A percentile compares a stretch with the other conserved stretches of the same genome.
Conservation (phyloP, 2,888 invertebrate genomes). For the Marronus borbonicus region DNA sequence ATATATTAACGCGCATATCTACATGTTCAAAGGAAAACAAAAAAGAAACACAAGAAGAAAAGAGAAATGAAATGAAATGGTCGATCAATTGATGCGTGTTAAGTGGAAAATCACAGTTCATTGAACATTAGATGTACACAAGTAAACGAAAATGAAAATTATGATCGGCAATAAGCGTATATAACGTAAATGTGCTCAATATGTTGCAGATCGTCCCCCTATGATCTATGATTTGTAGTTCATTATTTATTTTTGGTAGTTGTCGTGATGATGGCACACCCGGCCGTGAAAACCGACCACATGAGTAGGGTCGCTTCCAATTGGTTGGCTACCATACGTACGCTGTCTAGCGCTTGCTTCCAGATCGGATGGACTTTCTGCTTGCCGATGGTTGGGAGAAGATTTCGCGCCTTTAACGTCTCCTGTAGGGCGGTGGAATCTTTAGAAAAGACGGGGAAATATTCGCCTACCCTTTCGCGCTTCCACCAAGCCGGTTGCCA, state of each 20-base stretch:
- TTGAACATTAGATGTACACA: neutral
- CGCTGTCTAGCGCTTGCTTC: conserved; percentile 70
- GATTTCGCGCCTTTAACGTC: conserved; percentile 74
- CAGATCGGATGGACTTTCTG: conserved; percentile 67
- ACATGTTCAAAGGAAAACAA: conserved; percentile 7
- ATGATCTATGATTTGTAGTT: neutral
- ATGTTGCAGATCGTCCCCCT: neutral
- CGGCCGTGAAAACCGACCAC: conserved; percentile 74
- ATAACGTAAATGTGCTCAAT: conserved; percentile 12
- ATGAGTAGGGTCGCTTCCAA: conserved; percentile 73
- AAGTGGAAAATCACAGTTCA: conserved; percentile 28
- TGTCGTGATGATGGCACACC: conserved; percentile 73
- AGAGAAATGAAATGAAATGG: neutral
- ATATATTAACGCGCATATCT: neutral
- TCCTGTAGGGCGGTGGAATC: conserved; percentile 75
- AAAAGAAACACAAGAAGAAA: neutral
- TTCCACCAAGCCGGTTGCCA: conserved; percentile 73
- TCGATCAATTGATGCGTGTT: neutral
- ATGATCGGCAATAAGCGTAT: neutral
- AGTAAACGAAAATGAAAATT: conserved; percentile 13
- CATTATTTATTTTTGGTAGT: conserved; percentile 56
- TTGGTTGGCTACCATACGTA: conserved; percentile 70
- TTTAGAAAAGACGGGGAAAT: conserved; percentile 75
- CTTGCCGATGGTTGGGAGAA: conserved; percentile 69
- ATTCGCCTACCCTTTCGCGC: conserved; percentile 73